These are phyloP conservation scores for Chalcosyrphus nemorum DNA, from an alignment of 2,888 invertebrate genomes.

Conservation along the genomic window DNA sequence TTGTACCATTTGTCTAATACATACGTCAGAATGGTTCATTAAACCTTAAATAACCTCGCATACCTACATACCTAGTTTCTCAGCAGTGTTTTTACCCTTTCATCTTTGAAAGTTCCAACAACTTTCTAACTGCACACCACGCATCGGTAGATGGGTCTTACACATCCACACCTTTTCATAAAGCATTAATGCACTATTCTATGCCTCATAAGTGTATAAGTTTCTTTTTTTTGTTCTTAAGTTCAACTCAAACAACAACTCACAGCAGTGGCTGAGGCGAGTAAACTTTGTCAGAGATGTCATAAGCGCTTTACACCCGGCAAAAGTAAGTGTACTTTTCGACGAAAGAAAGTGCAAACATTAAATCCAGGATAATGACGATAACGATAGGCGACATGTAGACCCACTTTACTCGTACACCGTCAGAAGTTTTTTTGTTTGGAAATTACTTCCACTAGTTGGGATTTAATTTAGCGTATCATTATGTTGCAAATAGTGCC, in stretches of 20 bases:
- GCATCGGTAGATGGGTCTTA: not conserved
- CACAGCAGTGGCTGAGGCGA: not conserved
- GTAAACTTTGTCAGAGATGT: conserved; percentile 25
- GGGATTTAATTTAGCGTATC: conserved; percentile 53
- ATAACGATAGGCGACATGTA: conserved; percentile 17
- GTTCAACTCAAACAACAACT: conserved; percentile 37
- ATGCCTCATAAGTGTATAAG: too few species aligned
- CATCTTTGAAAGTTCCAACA: conserved; percentile 9
- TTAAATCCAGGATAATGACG: conserved; percentile 5
- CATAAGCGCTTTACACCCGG: not conserved
- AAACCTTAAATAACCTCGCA: not conserved
- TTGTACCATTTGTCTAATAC: too few species aligned
- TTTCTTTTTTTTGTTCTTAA: too few species aligned
- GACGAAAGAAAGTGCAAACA: conserved; percentile 40
- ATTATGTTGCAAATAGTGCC: conserved; percentile 17
- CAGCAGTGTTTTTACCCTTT: conserved; percentile 26
- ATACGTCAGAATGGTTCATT: conserved; percentile 14
- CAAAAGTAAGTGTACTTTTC: conserved; percentile 27
- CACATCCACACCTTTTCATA: not conserved
- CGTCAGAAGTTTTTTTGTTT: conserved; percentile 14
- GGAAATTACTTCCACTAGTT: conserved; percentile 50
- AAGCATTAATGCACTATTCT: not conserved
- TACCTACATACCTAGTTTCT: conserved; percentile 12
- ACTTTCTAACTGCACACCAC: not conserved
- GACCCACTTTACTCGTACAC: conserved; percentile 32